Evolutionary conservation across 1,140 invertebrate genomes (phyloP), one percentile per base, ranked within the genome.

Genomic region (Cydia splendana): DNA sequence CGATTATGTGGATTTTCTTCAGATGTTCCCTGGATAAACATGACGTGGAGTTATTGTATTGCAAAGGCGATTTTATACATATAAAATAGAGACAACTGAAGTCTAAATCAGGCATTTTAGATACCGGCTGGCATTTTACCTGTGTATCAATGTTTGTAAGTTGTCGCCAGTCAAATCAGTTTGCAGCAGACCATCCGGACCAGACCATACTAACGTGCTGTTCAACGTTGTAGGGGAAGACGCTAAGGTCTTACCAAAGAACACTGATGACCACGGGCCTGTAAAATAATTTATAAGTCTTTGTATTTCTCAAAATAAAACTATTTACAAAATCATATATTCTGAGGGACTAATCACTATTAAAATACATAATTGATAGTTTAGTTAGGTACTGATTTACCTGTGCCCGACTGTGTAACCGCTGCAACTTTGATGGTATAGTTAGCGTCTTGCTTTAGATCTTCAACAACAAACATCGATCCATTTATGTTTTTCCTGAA

Each of bases 351-450:
- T 62, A 48, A 67, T 75, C 20, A 42, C 38, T 42, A 42, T 42
- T 42, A 42, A 42, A 42, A 42, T 38, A 38, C 0, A n/a, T 2
- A 51, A 24, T 24, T 62, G 15, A n/a, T 4, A 57, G 18, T 3
- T 24, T 62, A 30, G 48, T 71, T 71, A 18, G 4, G 67, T n/a
- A 45, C 28, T 28, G 18, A 76, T 73, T 77, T 85, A 93, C 96
- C 96, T 89, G 94, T 94, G 0, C 97, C 97, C 0, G 95, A 95
- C 65, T 93, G 88, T 2, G 96, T 97, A 69, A 96, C 96, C 0
- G 97, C 97, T 20, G 96, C 95, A 2, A 97, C 96, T 89, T 96
- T 96, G 18, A 98, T 95, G 1, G 94, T 90, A 88, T 98, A 98
- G 77, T 95, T 94, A 9, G 96, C 96, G 78, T 96, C 95, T 80